A percentile compares a stretch with the other conserved stretches of the same genome.
Evolutionary conservation across 64 coral and sea anemone species (phyloP).

Genomic region (Trachythela sp.): DNA sequence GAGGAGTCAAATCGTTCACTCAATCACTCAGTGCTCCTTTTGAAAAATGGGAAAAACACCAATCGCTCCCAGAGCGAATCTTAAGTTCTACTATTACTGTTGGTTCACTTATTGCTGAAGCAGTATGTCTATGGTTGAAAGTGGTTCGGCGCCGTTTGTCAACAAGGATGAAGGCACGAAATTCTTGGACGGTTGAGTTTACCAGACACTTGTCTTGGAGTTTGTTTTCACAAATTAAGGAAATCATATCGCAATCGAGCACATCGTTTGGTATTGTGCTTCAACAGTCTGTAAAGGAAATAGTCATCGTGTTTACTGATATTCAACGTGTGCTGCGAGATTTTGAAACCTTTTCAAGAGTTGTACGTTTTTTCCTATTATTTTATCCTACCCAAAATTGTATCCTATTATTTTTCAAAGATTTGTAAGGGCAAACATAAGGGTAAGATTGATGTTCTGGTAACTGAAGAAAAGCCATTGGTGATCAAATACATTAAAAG

Average conservation of each 20-base stretch:
- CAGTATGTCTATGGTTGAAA: conserved; percentile 35
- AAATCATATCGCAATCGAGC: neutral
- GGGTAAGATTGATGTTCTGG: conserved; percentile 14
- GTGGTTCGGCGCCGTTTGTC: conserved; percentile 25
- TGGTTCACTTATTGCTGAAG: conserved; percentile 27
- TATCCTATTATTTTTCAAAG: conserved; percentile 21
- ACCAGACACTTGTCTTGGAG: neutral
- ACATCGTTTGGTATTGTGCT: conserved; percentile 4
- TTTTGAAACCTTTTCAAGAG: neutral
- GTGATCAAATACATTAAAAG: conserved; percentile 38
- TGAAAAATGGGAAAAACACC: neutral
- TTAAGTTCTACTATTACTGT: conserved; percentile 39
- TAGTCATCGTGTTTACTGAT: neutral
- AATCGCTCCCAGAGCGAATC: conserved; percentile 27
- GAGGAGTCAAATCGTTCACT: conserved; percentile 13
- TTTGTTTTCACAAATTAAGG: neutral
- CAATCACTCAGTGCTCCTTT: conserved; percentile 20
- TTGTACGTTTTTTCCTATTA: no score
- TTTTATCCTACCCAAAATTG: no score
- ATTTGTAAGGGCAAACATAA: conserved; percentile 41
- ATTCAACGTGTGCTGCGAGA: neutral
- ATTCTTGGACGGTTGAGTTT: conserved; percentile 35
- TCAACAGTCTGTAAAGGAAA: neutral
- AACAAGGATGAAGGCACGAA: conserved; percentile 29
- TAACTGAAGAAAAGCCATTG: conserved; percentile 35